Percentiles rank a stretch among this genome's conserved stretches.
These are phyloP conservation scores for Cisticola juncidis DNA, from an alignment of 2,113 vertebrate species.

Conservation along the genomic window DNA sequence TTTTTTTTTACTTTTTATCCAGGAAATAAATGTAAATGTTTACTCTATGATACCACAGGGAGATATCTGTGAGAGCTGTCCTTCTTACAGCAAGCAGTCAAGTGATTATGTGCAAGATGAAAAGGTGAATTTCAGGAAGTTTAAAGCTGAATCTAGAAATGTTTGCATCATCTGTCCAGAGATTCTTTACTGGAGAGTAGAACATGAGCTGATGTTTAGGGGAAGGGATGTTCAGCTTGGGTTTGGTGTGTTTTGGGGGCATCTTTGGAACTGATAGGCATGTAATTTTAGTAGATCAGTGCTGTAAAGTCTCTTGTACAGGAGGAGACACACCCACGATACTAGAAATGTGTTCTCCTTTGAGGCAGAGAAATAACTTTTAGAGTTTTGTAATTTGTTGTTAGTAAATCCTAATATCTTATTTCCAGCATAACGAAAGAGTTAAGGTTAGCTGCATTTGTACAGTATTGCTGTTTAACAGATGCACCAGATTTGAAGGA, in stretches of 20 bases:
- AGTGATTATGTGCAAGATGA: background rate
- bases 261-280: background rate
- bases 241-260: rapidly evolving
- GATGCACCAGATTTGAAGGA: background rate
- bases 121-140: background rate
- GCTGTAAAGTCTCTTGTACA: background rate
- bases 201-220: background rate
- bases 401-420: background rate
- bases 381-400: background rate
- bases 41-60: background rate
- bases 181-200: background rate
- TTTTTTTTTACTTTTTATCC: background rate
- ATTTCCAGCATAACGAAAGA: background rate
- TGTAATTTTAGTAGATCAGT: background rate
- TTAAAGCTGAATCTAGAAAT: background rate
- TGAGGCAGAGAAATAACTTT: background rate
- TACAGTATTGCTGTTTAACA: background rate
- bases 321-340: background rate
- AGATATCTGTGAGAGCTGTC: background rate
- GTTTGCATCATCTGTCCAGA: background rate
- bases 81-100: background rate
- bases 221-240: background rate
- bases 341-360: background rate
- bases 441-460: background rate
- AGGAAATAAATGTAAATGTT: background rate